These are phyloP conservation scores for Drosophila ohnishii DNA, from an alignment of 1,140 invertebrate genomes.

Conservation along the genomic window DNA sequence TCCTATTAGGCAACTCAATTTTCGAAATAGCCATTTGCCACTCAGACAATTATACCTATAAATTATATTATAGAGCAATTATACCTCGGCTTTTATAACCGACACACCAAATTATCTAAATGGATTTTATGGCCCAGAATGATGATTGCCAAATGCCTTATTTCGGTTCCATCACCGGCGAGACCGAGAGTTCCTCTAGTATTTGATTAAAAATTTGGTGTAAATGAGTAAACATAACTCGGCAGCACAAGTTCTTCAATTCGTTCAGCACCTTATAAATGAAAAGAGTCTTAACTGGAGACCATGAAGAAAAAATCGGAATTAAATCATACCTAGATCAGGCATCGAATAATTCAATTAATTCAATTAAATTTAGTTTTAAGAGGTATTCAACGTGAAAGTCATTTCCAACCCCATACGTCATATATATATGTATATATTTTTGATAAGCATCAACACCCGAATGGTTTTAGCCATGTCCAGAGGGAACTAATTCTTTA, in stretches of 20 bases:
- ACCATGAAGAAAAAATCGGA: accelerated
- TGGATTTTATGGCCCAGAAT: conserved; percentile 38
- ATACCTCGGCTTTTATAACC: conserved; percentile 34
- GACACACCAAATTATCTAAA: conserved; percentile 47
- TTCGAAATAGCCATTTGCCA: conserved; percentile 27
- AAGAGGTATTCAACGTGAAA: neutral
- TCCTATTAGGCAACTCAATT: conserved; percentile 41
- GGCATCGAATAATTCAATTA: too few species aligned
- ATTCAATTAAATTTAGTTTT: neutral
- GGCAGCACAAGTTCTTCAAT: neutral
- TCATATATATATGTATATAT: too few species aligned
- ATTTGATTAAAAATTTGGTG: neutral
- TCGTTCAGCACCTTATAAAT: neutral
- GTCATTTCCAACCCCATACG: too few species aligned
- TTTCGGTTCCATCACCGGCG: conserved; percentile 5
- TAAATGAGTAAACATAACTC: neutral
- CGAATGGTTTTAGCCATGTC: neutral
- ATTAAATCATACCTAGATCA: neutral
- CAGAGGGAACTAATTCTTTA: too few species aligned
- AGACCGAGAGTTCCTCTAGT: neutral
- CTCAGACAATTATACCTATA: conserved; percentile 33
- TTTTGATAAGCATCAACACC: too few species aligned
- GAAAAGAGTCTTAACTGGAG: neutral
- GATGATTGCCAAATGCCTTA: conserved; percentile 43
- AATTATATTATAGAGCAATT: conserved; percentile 42